Base-by-base conservation (phyloP, 2,797 vertebrate species). In the Sitta carolinensis region DNA sequence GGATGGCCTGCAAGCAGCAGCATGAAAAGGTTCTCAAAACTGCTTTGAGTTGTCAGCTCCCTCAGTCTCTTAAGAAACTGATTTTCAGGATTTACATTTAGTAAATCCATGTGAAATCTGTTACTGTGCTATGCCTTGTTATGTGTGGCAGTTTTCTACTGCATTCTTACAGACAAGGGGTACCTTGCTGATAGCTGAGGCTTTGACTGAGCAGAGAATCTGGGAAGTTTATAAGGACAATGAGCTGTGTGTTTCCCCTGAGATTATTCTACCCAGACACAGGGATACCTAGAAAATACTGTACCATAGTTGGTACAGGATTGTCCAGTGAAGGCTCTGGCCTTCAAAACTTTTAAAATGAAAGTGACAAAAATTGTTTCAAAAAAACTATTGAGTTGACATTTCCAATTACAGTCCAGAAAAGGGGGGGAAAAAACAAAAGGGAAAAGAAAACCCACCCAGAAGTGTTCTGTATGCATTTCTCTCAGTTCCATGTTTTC, bases 381-480 rank as follows among this genome's bases (percentile, higher is more conserved):
- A 50, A 58, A 64, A 36, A 36, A 36, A 36, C 36, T 36, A 36
- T 36, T 36, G 57, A 26, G 5, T 14, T 32, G 27, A 36, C 36
- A 58, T 57, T 50, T 66, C 32, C 70, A 43, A 36, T 32, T 32
- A 5, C 7, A 57, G 17, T 26, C 21, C 26, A 58, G 17, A 34
- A 66, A 36, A 42, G 3, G 1, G 7, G 5, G 16, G 4, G 1
- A 19, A 11, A 16, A n/a, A 22, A 7, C 12, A 26, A 13, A 26
- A 4, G 3, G 0, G 0, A 29, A 15, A 15, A 38, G 30, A 54
- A 62, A 3, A 0, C 2, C 20, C 30, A 23, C 2, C 16, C 64
- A 42, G 47, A 74, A 21, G 43, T 26, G 32, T 51, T 58, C 8
- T 51, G 11, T 43, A 32, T 36, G 22, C 15, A 58, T 58, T 74